phyloP scores from a whole-genome alignment of 2,888 invertebrate species.

The Actias luna region DNA sequence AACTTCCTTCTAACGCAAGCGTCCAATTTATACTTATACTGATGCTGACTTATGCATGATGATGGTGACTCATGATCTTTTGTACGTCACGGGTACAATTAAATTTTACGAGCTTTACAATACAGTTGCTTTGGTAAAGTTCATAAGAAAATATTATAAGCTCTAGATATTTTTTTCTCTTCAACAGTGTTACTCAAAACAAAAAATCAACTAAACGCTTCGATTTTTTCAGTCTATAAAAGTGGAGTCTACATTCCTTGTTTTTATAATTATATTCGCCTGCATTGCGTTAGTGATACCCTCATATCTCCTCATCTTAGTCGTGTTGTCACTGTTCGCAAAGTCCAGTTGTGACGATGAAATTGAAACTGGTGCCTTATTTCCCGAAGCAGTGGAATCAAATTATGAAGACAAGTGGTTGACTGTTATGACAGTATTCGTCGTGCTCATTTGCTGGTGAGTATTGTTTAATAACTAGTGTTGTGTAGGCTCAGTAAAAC shows the following conservation, averaged over 20 bases:
- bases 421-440: constrained; percentile 60
- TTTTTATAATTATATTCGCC: constrained; percentile 82
- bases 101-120: too few relatives aligned
- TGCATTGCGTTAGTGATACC: constrained; percentile 85
- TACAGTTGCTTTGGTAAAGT: background rate
- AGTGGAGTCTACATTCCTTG: constrained; percentile 86
- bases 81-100: too few relatives aligned
- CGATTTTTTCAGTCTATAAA: constrained; percentile 83
- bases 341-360: constrained; percentile 62
- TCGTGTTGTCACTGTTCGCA: constrained; percentile 78
- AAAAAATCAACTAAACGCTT: constrained; percentile 1
- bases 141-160: background rate
- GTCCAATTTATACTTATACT: too few relatives aligned
- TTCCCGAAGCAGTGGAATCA: constrained; percentile 58
- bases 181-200: background rate
- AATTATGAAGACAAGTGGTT: constrained; percentile 67
- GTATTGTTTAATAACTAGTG: constrained; percentile 22
- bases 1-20: too few relatives aligned
- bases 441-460: constrained; percentile 72
- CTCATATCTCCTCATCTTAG: constrained; percentile 72
- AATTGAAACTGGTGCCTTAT: constrained; percentile 67
- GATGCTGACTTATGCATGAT: too few relatives aligned
- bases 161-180: background rate
- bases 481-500: background rate
- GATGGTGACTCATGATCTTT: too few relatives aligned